These are phyloP conservation scores for Tragopan temminckii DNA, from an alignment of 2,797 vertebrate genomes.

Conservation along the genomic window DNA sequence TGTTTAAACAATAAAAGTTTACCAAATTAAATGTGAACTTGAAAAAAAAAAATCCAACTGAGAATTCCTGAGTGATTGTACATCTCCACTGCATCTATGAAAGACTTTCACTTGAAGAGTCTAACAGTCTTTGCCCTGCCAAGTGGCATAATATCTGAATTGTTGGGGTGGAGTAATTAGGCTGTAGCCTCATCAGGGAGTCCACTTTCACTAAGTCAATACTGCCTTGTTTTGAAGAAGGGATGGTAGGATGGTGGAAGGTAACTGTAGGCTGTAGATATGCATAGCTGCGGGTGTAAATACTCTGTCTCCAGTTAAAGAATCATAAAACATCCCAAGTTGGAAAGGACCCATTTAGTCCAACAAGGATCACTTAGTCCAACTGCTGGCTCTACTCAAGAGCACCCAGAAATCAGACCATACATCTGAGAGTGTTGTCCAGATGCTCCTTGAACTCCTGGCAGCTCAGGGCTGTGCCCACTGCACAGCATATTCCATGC, in stretches of 20 bases:
- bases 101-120: neutral
- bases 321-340: no score
- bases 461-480: no score
- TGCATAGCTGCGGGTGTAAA: neutral
- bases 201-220: neutral
- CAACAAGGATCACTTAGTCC: no score
- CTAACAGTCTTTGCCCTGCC: rapidly evolving
- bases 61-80: neutral
- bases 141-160: rapidly evolving
- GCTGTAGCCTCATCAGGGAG: neutral
- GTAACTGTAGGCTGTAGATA: no score
- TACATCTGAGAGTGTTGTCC: no score
- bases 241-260: neutral
- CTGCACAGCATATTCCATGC: no score
- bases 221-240: neutral
- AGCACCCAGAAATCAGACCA: no score
- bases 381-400: no score
- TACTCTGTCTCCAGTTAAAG: neutral
- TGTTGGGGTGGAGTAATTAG: neutral
- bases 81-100: neutral
- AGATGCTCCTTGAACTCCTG: no score
- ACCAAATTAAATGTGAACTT: neutral
- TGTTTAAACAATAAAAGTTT: neutral
- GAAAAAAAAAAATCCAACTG: neutral
- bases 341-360: no score